Conservation (phyloP, 2,113 vertebrate genomes). For the Ardeotis arabs region DNA sequence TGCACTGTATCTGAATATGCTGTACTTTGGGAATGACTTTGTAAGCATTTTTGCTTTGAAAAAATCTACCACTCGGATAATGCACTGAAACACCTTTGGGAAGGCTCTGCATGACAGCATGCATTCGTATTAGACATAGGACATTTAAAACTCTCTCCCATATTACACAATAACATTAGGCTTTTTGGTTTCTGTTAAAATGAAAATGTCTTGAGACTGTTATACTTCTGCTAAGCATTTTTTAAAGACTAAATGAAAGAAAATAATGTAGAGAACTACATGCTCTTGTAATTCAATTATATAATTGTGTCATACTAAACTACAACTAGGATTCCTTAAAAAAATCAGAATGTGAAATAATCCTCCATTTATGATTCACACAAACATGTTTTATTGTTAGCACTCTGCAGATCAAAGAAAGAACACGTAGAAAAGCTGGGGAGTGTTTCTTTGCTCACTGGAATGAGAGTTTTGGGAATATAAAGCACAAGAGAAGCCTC, state of each 20-base stretch:
- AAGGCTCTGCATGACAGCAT: neutral
- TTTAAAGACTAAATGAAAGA: conserved; percentile 10
- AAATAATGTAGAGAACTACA: neutral
- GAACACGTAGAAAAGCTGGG: conserved; percentile 43
- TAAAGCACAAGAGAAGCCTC: conserved; percentile 60
- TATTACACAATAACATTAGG: neutral
- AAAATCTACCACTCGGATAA: neutral
- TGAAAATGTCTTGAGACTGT: neutral
- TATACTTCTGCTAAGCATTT: neutral
- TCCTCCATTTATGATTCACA: conserved; percentile 21
- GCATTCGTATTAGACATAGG: neutral
- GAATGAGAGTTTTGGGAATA: conserved; percentile 54
- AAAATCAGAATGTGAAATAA: neutral
- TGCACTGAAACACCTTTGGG: neutral
- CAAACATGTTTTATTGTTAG: conserved; percentile 23
- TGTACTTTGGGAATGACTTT: neutral
- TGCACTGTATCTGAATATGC: neutral
- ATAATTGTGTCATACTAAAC: neutral
- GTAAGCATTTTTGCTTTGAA: conserved; percentile 12
- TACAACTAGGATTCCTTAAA: neutral
- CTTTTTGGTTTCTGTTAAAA: conserved; percentile 12
- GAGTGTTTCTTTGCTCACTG: conserved; percentile 40
- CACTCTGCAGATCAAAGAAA: conserved; percentile 46
- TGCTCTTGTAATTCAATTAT: neutral
- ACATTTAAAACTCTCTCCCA: conserved; percentile 9